Evolutionary conservation across 2,113 vertebrate species (phyloP), one percentile per base, ranked within the genome.

Genomic region (Centrocercus urophasianus): DNA sequence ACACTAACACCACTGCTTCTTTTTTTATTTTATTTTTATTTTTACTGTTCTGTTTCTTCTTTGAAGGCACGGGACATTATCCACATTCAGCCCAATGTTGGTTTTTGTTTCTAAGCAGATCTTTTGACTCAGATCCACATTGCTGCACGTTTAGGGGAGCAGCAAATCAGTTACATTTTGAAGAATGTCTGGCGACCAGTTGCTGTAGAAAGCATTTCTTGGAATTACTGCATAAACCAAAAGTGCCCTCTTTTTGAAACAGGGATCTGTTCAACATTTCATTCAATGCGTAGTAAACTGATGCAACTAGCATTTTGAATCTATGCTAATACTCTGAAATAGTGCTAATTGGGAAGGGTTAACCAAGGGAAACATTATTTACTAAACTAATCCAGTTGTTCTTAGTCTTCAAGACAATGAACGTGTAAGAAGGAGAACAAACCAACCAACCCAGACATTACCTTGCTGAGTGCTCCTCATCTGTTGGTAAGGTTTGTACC

Each of bases 231-330:
- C 67, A 19, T 93, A 96, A 96, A 95, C 95, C 96, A 93, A 66
- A 97, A 96, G 96, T 96, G 96, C 95, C 96, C 95, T 96, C 95
- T 9, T 96, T 82, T 66, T 79, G 92, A 94, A 93, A 57, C 84
- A 40, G 89, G 89, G 90, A 93, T 92, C 88, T 93, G 70, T 79
- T 91, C 54, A 38, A 21, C 78, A 11, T 93, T 80, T 79, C 76
- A 20, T 30, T 86, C 56, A 11, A 0, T 78, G 28, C 43, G 1
- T 4, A 18, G 40, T 34, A n/a, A 66, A 42, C 54, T 60, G 79
- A 69, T 86, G 86, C 89, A 64, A 57, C 32, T 20, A 42, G 40
- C 56, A 3, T 63, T 93, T 47, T 27, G 28, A 76, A 81, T 94
- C 89, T 92, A 21, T 95, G 76, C 88, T 90, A 71, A 93, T 61